Evolutionary conservation across 1,140 invertebrate genomes (phyloP).

Genomic region (Meloidogyne hapla): DNA sequence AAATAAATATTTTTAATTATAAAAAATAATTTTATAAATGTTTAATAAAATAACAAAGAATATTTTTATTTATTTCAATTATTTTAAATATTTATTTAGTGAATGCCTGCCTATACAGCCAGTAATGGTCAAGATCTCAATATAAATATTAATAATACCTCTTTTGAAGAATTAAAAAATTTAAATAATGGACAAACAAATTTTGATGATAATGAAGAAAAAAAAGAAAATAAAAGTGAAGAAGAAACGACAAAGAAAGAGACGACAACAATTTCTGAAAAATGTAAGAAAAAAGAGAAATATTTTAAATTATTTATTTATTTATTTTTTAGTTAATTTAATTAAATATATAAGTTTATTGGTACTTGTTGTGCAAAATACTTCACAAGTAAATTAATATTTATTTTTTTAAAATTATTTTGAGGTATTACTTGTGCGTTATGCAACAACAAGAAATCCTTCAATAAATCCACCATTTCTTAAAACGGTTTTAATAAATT

Average conservation of each 20-base stretch:
- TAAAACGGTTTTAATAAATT: conserved; percentile 35
- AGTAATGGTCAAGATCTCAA: not conserved
- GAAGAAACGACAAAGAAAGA: not conserved
- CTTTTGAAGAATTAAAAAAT: not conserved
- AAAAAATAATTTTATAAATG: no score
- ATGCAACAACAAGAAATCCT: conserved; percentile 47
- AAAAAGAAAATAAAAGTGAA: not conserved
- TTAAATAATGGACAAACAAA: not conserved
- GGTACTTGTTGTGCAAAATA: conserved; percentile 60
- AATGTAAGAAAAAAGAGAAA: not conserved
- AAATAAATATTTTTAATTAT: not conserved
- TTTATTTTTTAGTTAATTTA: not conserved
- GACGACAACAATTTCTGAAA: not conserved
- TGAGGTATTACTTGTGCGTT: conserved; percentile 57
- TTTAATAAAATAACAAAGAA: no score
- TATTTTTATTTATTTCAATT: not conserved
- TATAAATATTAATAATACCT: not conserved
- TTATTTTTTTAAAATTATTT: conserved; percentile 10
- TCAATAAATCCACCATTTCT: conserved; percentile 50
- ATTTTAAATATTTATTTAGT: not conserved
- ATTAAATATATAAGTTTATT: conserved; percentile 60
- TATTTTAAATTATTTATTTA: no score
- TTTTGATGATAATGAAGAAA: not conserved
- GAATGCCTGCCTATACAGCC: not conserved
- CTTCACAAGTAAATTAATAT: conserved; percentile 42